Evolutionary conservation across 2,888 invertebrate species (phyloP).

Genomic region (Clitarchus hookeri): DNA sequence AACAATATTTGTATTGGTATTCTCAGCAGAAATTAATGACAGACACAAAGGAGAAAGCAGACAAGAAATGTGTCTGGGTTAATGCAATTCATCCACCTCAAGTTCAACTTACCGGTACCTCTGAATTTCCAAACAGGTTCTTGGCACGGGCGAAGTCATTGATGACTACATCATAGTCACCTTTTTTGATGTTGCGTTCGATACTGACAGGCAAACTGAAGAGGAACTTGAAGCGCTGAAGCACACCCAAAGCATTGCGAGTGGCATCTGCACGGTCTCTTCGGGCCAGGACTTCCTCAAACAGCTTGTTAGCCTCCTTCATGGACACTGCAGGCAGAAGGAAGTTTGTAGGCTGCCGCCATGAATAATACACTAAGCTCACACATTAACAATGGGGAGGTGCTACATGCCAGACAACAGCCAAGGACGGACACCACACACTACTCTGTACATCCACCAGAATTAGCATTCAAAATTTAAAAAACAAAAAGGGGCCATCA

Average conservation of each 20-base stretch:
- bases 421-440: no score
- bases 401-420: no score
- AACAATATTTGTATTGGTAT: no score
- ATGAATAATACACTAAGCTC: no score
- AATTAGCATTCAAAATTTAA: no score
- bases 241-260: slow-evolving; percentile 88
- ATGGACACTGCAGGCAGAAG: slow-evolving; percentile 73
- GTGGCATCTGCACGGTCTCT: slow-evolving; percentile 96
- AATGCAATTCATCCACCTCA: background rate
- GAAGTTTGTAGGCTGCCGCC: background rate
- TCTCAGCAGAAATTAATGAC: no score
- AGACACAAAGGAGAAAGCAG: no score
- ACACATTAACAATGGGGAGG: no score
- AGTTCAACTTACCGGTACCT: slow-evolving; percentile 68
- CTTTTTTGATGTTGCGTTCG: slow-evolving; percentile 89
- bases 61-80: no score
- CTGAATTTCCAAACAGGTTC: slow-evolving; percentile 92
- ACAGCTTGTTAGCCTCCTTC: slow-evolving; percentile 87
- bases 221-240: slow-evolving; percentile 92
- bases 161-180: slow-evolving; percentile 95
- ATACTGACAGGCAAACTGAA: slow-evolving; percentile 95
- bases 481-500: no score
- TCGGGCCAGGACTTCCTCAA: slow-evolving; percentile 88
- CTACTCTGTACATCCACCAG: no score
- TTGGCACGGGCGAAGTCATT: slow-evolving; percentile 97